These are phyloP conservation scores for Tetragnatha montana DNA, from an alignment of 2,888 invertebrate species.

Conservation along the genomic window DNA sequence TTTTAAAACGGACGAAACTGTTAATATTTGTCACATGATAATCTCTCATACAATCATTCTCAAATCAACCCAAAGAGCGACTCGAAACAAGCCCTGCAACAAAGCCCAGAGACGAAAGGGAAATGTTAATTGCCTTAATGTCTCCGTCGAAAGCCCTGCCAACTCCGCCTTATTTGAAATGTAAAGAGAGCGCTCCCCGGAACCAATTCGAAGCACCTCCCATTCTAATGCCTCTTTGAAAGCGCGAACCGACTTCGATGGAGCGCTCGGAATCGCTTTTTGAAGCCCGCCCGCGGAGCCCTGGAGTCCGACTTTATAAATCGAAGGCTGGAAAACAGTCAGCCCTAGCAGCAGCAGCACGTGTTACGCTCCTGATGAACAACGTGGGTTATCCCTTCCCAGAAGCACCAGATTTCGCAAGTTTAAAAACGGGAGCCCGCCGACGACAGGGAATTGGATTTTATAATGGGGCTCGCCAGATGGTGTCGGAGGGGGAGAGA, in stretches of 20 bases:
- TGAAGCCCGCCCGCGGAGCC: conserved; percentile 55
- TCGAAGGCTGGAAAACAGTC: conserved; percentile 53
- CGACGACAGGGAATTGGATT: conserved; percentile 67
- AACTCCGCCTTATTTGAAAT: too few species aligned
- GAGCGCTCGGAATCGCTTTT: conserved; percentile 54
- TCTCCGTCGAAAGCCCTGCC: too few species aligned
- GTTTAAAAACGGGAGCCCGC: conserved; percentile 64
- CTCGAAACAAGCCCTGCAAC: too few species aligned
- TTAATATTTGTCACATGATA: too few species aligned
- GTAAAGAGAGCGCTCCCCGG: too few species aligned
- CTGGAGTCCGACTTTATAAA: background rate
- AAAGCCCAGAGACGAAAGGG: too few species aligned
- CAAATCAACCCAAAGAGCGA: too few species aligned
- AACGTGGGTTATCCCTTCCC: conserved; percentile 49
- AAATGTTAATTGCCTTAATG: too few species aligned
- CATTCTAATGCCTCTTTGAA: conserved; percentile 8
- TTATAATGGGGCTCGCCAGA: conserved; percentile 70
- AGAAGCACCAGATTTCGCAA: conserved; percentile 68
- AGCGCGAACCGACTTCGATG: conserved; percentile 24
- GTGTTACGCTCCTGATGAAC: conserved; percentile 63
- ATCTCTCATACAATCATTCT: too few species aligned
- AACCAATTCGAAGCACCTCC: background rate
- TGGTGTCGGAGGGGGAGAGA: conserved; percentile 67
- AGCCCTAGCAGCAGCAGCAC: conserved; percentile 56
- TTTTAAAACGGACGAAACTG: too few species aligned